Evolutionary conservation across 2,797 vertebrate genomes (phyloP), one percentile per base, ranked within the genome.

Genomic region (Triplophysa yarkandensis): DNA sequence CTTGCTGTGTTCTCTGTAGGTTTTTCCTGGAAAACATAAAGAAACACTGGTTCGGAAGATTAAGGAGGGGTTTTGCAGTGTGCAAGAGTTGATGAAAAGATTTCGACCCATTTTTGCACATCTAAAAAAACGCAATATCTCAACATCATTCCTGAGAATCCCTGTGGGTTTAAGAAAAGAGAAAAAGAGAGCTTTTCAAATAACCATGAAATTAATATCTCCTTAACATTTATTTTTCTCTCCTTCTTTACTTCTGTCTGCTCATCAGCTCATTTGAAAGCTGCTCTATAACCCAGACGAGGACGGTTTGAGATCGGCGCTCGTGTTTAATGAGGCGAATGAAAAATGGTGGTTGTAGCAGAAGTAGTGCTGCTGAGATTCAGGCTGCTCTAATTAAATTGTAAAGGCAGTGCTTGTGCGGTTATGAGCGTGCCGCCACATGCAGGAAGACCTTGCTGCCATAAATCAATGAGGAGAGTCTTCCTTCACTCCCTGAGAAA

Each of bases 351-450:
- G 63, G 67, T 77, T 74, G 41, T 4, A 71, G 62, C 76, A 80
- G 73, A 81, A 82, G 81, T 72, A 65, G 43, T 68, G 83, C 76
- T 68, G 76, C 79, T 66, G 76, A 68, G 82, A 81, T 77, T 80
- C 69, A 50, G 67, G 60, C 67, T 80, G 77, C 71, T 79, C 68
- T 85, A 84, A 85, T 85, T 80, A 85, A 78, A 84, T 76, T 73
- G 83, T 68, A 67, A 68, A 82, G 84, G 80, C 74, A 68, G 81
- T 14, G 55, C 23, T 54, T 39, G 52, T 27, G 72, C 50, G 2
- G 25, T 57, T 65, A 74, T 70, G 61, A 66, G 61, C 71, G 52
- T 23, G 69, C 80, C 73, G 78, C 77, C 68, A 54, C 77, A 76
- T 75, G 81, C 77, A 76, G 46, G 30, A 67, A 41, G 79, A 68